Evolutionary conservation across 2,888 invertebrate genomes (phyloP).

Genomic region (Tetanocera ferruginea): DNA sequence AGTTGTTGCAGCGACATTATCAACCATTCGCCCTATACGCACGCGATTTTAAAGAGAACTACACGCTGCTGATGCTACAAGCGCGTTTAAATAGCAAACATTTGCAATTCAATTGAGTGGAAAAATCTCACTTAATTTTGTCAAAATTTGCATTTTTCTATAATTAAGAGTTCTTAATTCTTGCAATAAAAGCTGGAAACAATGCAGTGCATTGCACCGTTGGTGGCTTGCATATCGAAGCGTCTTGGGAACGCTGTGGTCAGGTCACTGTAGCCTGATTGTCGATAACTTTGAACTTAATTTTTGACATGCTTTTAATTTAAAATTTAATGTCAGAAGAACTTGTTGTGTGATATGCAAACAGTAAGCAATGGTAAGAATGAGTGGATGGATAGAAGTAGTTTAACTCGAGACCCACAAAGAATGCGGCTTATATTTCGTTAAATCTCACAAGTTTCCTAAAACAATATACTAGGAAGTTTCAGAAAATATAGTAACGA

Average conservation of each 20-base stretch:
- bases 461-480: too few relatives aligned
- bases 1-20: slow-evolving; percentile 14
- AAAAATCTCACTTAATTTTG: slow-evolving; percentile 17
- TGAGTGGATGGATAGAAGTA: too few relatives aligned
- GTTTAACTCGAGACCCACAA: too few relatives aligned
- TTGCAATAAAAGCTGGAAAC: slow-evolving; percentile 20
- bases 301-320: not conserved
- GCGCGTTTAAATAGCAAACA: not conserved
- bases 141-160: not conserved
- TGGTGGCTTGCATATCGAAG: not conserved
- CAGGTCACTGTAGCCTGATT: slow-evolving; percentile 40
- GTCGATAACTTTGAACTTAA: slow-evolving; percentile 42
- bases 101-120: slow-evolving; percentile 23
- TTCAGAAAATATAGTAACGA: too few relatives aligned
- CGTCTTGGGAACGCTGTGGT: not conserved
- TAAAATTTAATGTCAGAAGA: not conserved
- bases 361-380: too few relatives aligned
- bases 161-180: slow-evolving; percentile 35
- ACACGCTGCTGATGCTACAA: not conserved
- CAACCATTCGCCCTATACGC: not conserved
- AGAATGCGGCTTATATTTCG: too few relatives aligned
- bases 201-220: not conserved
- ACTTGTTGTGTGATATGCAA: too few relatives aligned
- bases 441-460: too few relatives aligned
- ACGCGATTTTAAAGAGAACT: not conserved